A percentile compares a stretch with the other conserved stretches of the same genome.
Conservation (phyloP, 92 coral and sea anemone genomes). For the Palythoa heliodiscus region DNA sequence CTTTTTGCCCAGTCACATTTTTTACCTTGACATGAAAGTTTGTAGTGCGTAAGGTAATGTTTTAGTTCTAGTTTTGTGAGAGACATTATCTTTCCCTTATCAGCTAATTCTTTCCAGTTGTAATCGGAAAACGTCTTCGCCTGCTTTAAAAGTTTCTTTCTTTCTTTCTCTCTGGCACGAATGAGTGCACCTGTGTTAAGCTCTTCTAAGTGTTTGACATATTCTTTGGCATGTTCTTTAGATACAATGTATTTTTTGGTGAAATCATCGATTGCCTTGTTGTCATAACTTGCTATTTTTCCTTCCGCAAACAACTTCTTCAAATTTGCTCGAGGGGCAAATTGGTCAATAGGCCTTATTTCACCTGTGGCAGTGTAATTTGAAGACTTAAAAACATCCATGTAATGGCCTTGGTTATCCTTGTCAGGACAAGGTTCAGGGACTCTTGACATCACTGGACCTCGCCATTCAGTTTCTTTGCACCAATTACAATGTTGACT, state of each 20-base stretch:
- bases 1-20: constrained; percentile 31
- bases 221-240: constrained; percentile 40
- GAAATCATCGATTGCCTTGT: constrained; percentile 37
- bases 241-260: constrained; percentile 28
- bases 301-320: constrained; percentile 45
- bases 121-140: constrained; percentile 33
- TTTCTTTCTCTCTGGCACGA: constrained; percentile 23
- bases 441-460: constrained; percentile 28
- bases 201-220: constrained; percentile 41
- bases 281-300: constrained; percentile 31
- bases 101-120: constrained; percentile 39
- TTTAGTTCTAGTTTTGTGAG: constrained; percentile 45
- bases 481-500: constrained; percentile 27
- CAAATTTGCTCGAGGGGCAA: constrained; percentile 47
- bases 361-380: constrained; percentile 32
- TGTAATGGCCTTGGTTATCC: constrained; percentile 50
- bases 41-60: constrained; percentile 41
- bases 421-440: constrained; percentile 47
- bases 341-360: constrained; percentile 42
- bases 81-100: constrained; percentile 33
- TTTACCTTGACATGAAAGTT: constrained; percentile 44
- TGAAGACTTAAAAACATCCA: constrained; percentile 41
- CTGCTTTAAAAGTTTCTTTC: constrained; percentile 28
- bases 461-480: constrained; percentile 30
- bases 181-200: constrained; percentile 35